Evolutionary conservation across 2,113 vertebrate genomes (phyloP).

Genomic region (Thamnophis sirtalis): DNA sequence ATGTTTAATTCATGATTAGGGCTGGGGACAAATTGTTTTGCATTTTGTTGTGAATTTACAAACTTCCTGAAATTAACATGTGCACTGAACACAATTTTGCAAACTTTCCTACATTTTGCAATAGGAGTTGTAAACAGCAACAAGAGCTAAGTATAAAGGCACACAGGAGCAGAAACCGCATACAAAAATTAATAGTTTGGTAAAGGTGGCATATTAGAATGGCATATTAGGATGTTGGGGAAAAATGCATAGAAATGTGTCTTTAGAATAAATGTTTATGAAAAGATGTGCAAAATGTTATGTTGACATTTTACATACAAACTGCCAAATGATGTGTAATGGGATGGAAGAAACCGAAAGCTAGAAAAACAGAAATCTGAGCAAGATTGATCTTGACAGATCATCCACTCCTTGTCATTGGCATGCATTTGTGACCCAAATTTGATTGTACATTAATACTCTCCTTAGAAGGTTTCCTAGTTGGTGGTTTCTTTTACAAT

Average conservation of each 20-base stretch:
- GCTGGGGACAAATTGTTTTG: not conserved
- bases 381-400: not conserved
- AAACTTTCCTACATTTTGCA: not conserved
- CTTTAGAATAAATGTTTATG: not conserved
- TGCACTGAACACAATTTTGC: not conserved
- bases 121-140: not conserved
- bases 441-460: not conserved
- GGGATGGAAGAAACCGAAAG: not conserved
- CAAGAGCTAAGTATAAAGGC: not conserved
- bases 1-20: not conserved
- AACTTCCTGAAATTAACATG: not conserved
- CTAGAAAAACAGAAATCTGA: not conserved
- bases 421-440: not conserved
- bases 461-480: not conserved
- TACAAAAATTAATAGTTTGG: not conserved
- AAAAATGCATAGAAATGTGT: not conserved
- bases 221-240: not conserved
- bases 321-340: not conserved
- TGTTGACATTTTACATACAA: not conserved
- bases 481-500: slow-evolving; percentile 20
- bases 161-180: not conserved
- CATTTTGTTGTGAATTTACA: not conserved
- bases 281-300: not conserved
- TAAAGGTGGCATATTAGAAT: not conserved
- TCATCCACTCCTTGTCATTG: not conserved